A percentile compares a stretch with the other conserved stretches of the same genome.
Conservation (phyloP, 2,888 invertebrate species). For the Salpingus planirostris region DNA sequence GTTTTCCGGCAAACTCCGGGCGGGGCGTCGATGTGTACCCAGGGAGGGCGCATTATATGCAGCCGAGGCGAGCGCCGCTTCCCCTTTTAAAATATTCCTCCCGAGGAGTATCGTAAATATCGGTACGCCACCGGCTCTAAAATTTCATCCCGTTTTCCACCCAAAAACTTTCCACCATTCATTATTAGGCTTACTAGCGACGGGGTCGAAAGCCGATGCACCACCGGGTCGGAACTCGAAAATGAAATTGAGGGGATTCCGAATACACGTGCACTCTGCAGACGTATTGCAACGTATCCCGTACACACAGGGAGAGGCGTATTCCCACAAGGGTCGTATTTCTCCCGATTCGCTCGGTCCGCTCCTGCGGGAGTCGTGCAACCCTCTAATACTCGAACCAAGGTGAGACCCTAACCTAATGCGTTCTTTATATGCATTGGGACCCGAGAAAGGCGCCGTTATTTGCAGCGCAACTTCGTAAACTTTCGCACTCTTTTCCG, state of each 20-base stretch:
- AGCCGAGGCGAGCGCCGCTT: not conserved
- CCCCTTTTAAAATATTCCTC: conserved; percentile 10
- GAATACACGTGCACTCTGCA: too few relatives aligned
- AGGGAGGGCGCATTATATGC: conserved; percentile 4
- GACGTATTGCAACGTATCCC: too few relatives aligned
- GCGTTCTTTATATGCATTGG: conserved; percentile 35
- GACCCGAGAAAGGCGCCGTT: conserved; percentile 22
- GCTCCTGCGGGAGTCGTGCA: conserved; percentile 18
- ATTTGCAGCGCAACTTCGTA: too few relatives aligned
- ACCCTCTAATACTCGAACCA: conserved; percentile 25
- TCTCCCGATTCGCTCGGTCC: conserved; percentile 21
- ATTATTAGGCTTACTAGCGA: too few relatives aligned
- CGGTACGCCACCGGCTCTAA: too few relatives aligned
- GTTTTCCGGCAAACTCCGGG: not conserved
- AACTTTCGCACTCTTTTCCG: too few relatives aligned
- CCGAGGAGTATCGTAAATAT: conserved; percentile 11
- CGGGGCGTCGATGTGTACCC: conserved; percentile 10
- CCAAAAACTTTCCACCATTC: too few relatives aligned
- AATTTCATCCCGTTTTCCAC: too few relatives aligned
- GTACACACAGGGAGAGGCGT: too few relatives aligned
- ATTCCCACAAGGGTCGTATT: conserved; percentile 29
- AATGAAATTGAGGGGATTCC: too few relatives aligned
- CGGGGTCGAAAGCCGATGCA: too few relatives aligned
- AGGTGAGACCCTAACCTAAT: conserved; percentile 31
- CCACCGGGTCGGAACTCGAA: too few relatives aligned